A percentile compares a stretch with the other conserved stretches of the same genome.
These are phyloP conservation scores for Sesia bembeciformis DNA, from an alignment of 2,888 invertebrate species.

Conservation along the genomic window DNA sequence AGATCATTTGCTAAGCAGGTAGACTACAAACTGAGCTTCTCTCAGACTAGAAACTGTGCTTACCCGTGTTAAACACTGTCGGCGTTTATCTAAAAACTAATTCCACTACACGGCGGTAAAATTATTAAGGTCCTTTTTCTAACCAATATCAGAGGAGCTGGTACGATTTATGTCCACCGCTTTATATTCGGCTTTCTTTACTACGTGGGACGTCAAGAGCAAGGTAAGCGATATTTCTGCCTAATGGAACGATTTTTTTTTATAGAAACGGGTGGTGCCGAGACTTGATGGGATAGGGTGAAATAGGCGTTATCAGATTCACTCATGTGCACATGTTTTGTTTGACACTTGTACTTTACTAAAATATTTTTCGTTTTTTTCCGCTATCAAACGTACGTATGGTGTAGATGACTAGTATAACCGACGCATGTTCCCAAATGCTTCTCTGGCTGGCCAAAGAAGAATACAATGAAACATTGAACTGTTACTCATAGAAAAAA, in stretches of 20 bases:
- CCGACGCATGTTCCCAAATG: too few relatives aligned
- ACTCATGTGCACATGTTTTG: background rate
- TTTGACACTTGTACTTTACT: too few relatives aligned
- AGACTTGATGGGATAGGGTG: background rate
- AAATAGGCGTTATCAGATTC: background rate
- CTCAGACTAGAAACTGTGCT: too few relatives aligned
- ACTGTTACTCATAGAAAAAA: too few relatives aligned
- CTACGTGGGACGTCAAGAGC: constrained; percentile 9
- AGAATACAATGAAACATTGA: too few relatives aligned
- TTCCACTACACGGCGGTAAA: background rate
- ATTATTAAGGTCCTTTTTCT: background rate
- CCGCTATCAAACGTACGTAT: too few relatives aligned
- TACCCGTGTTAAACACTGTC: background rate
- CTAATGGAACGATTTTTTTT: constrained; percentile 10
- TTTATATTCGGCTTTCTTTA: constrained; percentile 14
- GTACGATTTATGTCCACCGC: constrained; percentile 10
- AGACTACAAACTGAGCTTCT: too few relatives aligned
- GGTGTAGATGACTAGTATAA: too few relatives aligned
- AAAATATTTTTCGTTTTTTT: too few relatives aligned
- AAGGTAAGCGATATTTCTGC: constrained; percentile 10
- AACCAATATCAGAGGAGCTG: constrained; percentile 1
- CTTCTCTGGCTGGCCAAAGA: too few relatives aligned
- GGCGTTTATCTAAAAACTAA: background rate
- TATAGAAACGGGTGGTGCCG: background rate
- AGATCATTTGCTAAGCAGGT: too few relatives aligned